phyloP scores from a whole-genome alignment of 2,797 vertebrate species.

The Malacoraja senta region DNA sequence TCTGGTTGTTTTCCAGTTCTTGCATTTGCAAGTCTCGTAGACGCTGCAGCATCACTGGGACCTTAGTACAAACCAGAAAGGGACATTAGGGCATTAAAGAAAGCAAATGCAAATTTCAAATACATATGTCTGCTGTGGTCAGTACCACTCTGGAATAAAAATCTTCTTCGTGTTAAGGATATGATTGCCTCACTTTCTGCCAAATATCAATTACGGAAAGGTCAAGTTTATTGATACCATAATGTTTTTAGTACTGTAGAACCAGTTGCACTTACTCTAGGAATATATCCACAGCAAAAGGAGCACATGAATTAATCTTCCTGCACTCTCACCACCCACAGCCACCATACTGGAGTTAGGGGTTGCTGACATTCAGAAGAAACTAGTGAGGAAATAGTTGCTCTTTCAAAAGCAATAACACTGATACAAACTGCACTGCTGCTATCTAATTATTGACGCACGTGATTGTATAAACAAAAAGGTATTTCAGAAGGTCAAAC shows the following conservation, averaged over 20 bases:
- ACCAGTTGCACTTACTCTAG: background rate
- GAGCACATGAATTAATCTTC: background rate
- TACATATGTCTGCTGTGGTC: background rate
- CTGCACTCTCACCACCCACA: background rate
- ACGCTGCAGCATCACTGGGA: constrained; percentile 87
- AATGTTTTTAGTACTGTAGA: background rate
- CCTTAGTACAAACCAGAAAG: constrained; percentile 54
- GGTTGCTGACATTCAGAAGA: background rate
- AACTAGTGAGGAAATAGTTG: background rate
- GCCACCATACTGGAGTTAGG: background rate
- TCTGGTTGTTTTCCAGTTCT: constrained; percentile 71
- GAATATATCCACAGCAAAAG: background rate
- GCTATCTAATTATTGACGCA: background rate
- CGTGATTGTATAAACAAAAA: background rate
- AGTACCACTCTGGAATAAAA: background rate
- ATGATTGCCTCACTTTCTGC: background rate
- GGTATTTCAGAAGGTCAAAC: too few species aligned
- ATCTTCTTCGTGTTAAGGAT: background rate
- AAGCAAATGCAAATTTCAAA: background rate
- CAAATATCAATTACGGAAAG: background rate
- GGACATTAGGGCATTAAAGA: background rate
- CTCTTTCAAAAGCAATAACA: background rate
- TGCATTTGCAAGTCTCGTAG: constrained; percentile 84
- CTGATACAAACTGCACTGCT: background rate
- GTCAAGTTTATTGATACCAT: background rate